Evolutionary conservation across 1,140 invertebrate genomes (phyloP).

Genomic region (Nymphalis io): DNA sequence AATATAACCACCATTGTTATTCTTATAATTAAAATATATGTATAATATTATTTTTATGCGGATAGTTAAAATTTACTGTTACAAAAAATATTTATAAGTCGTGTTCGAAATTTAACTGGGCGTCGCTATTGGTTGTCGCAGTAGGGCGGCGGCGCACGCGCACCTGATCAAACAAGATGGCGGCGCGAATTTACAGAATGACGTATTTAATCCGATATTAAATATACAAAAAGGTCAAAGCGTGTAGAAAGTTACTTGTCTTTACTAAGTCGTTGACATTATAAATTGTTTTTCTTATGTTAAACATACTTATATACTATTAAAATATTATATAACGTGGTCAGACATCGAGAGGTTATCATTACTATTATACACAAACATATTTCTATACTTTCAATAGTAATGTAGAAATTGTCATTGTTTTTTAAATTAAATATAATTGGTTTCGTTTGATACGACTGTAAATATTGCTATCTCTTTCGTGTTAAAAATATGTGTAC

Average conservation of each 20-base stretch:
- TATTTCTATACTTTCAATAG: too few relatives aligned
- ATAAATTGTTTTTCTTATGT: too few relatives aligned
- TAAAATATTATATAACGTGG: too few relatives aligned
- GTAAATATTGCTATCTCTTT: too few relatives aligned
- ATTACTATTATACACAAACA: too few relatives aligned
- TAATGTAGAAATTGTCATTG: too few relatives aligned
- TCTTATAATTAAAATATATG: neutral
- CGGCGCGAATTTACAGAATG: slow-evolving; percentile 31
- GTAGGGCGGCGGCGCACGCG: slow-evolving; percentile 13
- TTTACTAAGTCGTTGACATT: neutral
- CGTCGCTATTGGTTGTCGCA: slow-evolving; percentile 16
- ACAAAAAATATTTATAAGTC: slow-evolving; percentile 7
- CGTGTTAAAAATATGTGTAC: too few relatives aligned
- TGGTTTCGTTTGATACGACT: too few relatives aligned
- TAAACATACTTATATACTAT: too few relatives aligned
- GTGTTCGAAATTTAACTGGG: slow-evolving; percentile 24
- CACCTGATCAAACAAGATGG: slow-evolving; percentile 41
- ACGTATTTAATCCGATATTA: slow-evolving; percentile 16
- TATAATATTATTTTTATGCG: neutral
- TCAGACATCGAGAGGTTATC: too few relatives aligned
- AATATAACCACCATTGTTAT: too few relatives aligned
- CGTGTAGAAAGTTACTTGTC: neutral
- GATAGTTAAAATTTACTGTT: neutral
- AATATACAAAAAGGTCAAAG: neutral
- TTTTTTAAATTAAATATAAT: too few relatives aligned